Conservation (phyloP, 2,888 invertebrate genomes). For the Heliconius aoede region DNA sequence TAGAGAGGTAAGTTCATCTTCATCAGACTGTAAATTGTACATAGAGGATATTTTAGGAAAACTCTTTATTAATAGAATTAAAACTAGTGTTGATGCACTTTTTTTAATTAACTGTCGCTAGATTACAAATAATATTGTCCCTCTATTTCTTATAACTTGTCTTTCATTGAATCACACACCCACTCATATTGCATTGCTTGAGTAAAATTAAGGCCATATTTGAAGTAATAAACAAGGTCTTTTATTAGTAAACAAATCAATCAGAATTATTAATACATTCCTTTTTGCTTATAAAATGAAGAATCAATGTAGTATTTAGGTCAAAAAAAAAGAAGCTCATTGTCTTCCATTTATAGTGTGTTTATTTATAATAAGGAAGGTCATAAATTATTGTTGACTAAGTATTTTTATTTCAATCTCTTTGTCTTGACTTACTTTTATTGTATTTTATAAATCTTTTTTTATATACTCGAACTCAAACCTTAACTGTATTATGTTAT, state of each 20-base stretch:
- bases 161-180: slow-evolving; percentile 55
- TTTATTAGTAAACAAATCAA: slow-evolving; percentile 19
- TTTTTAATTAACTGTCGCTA: no score
- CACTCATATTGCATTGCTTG: slow-evolving; percentile 44
- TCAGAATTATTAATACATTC: not conserved
- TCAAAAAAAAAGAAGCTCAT: not conserved
- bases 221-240: slow-evolving; percentile 23
- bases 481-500: no score
- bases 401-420: not conserved
- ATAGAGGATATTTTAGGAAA: no score
- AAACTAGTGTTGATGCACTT: no score
- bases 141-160: not conserved
- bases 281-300: not conserved
- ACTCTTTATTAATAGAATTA: no score
- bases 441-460: not conserved
- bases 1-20: slow-evolving; percentile 67
- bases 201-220: slow-evolving; percentile 23
- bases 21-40: no score
- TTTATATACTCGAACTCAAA: no score
- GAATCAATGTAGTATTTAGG: not conserved
- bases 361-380: slow-evolving; percentile 3
- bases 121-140: not conserved
- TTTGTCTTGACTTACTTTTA: not conserved
- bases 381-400: slow-evolving; percentile 1
- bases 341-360: not conserved